Evolutionary conservation across 2,888 invertebrate species (phyloP), one percentile per base, ranked within the genome.

Genomic region (Ischnus inquisitorius): DNA sequence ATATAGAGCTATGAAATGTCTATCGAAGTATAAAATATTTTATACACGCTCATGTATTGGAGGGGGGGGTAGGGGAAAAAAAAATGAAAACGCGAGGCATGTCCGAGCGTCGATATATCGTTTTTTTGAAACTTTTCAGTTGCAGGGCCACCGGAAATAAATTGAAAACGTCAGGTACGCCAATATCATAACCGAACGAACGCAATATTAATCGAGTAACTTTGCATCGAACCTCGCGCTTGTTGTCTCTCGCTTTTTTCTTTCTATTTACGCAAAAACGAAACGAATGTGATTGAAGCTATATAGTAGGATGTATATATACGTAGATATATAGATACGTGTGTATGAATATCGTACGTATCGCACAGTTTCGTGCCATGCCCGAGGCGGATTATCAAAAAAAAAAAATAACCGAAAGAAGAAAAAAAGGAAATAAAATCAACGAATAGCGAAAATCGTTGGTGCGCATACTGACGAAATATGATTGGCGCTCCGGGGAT

Each of bases 201-300:
- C 76, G 82, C 85, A 84, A 83, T 83, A 83, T 84, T 84, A 85
- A 87, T 86, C 82, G 83, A 86, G 80, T 87, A 85, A 85, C 84
- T 85, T 87, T 79, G 51, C 79, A 76, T 57, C 69, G 57, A 57
- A 71, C 65, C 10, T 22, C 34, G 39, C 75, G 46, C 64, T 65
- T 48, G 76, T 75, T 75, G 51, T 19, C 75, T 67, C 76, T 22
- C 68, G n/a, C 57, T 67, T 41, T 14, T 28, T 60, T 41, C 41
- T 19, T 41, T 12, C 25, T 5, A 25, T 60, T 16, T 54, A 64
- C 51, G 69, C 51, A 25, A 46, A 60, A 83, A 85, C 78, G 54
- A 83, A 85, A 83, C 71, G 78, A 80, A 69, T 54, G 68, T 51
- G 51, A 22, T 19, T 22, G 54, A 65, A 65, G 65, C 46, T 54